Evolutionary conservation across 1,140 invertebrate genomes (phyloP).

Genomic region (Trachymyrmex septentrionalis): DNA sequence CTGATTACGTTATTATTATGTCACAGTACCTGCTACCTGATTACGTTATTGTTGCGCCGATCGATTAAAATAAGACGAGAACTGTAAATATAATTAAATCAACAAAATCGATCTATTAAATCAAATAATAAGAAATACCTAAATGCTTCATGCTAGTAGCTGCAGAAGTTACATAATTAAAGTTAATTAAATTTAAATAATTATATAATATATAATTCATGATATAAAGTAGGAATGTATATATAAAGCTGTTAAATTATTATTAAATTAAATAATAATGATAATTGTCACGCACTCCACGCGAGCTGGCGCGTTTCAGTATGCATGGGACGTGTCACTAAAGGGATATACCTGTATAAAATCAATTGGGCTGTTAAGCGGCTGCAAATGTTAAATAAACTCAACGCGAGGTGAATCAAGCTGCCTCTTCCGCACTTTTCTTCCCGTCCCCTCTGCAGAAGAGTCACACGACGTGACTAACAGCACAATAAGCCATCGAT

Average conservation of each 20-base stretch:
- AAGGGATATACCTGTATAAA: constrained; percentile 11
- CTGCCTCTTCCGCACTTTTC: neutral
- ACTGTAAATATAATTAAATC: neutral
- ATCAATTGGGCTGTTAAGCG: constrained; percentile 51
- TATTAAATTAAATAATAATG: constrained; percentile 30
- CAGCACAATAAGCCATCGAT: constrained; percentile 69
- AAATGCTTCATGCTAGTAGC: neutral
- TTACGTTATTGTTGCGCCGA: neutral
- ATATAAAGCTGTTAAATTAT: constrained; percentile 16
- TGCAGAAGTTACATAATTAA: neutral
- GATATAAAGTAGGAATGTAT: neutral
- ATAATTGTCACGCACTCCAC: neutral
- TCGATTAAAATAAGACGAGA: neutral
- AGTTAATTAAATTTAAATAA: constrained; percentile 25
- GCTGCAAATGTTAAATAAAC: constrained; percentile 62
- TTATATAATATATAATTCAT: neutral
- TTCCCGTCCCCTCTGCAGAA: neutral
- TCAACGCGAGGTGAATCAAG: constrained; percentile 46
- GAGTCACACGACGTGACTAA: constrained; percentile 65
- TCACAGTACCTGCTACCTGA: neutral
- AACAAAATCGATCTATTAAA: neutral
- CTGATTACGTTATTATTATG: neutral
- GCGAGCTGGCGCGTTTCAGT: neutral
- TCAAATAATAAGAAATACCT: constrained; percentile 2
- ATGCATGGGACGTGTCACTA: constrained; percentile 29